These are phyloP conservation scores for Polypedilum vanderplanki DNA, from an alignment of 1,140 invertebrate genomes.

Conservation along the genomic window DNA sequence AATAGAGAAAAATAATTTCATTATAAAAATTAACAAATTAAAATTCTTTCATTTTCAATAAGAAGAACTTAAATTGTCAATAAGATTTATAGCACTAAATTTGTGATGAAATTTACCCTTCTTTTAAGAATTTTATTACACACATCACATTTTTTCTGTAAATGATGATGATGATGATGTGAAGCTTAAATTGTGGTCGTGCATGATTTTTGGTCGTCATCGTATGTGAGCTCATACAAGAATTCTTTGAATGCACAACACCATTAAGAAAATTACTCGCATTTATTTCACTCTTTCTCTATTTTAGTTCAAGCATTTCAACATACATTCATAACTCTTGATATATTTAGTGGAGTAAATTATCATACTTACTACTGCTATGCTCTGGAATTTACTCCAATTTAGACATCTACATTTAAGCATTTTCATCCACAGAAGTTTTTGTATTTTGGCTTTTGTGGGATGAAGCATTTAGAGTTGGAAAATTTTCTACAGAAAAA, in stretches of 20 bases:
- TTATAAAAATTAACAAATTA: neutral
- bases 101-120: neutral
- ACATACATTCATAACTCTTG: slow-evolving; percentile 19
- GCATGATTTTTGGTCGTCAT: neutral
- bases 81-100: neutral
- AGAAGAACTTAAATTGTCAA: neutral
- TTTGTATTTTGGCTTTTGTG: too few relatives aligned
- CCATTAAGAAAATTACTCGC: neutral
- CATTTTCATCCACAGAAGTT: too few relatives aligned
- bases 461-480: too few relatives aligned
- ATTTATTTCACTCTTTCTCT: neutral
- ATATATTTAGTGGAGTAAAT: neutral
- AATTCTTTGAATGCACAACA: slow-evolving; percentile 6
- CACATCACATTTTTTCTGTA: neutral
- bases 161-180: neutral
- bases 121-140: neutral
- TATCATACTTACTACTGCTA: neutral
- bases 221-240: too few relatives aligned
- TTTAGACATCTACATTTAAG: too few relatives aligned
- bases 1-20: neutral
- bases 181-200: neutral
- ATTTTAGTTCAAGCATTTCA: neutral
- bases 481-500: too few relatives aligned
- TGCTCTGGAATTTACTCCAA: too few relatives aligned
- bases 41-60: neutral